phyloP scores from a whole-genome alignment of 1,140 invertebrate genomes.

The Akabosia matsudoensis region DNA sequence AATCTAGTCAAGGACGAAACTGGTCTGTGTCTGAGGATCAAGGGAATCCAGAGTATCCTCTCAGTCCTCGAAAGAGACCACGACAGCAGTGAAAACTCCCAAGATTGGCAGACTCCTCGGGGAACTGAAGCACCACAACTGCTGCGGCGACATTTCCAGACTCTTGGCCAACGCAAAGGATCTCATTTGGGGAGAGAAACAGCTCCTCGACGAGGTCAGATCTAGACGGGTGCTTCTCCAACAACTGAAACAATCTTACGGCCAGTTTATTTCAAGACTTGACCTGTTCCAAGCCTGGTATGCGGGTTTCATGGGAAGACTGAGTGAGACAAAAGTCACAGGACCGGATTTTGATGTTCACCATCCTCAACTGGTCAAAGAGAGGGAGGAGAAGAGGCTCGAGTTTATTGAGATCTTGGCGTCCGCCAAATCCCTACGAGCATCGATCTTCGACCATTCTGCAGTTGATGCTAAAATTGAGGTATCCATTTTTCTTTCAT shows the following conservation, averaged over 20 bases:
- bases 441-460: neutral
- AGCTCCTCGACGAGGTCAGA: neutral
- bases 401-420: conserved; percentile 12
- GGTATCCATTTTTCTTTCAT: too few relatives aligned
- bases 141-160: neutral
- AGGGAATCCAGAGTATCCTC: conserved; percentile 14
- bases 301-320: neutral
- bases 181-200: neutral
- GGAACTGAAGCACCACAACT: neutral
- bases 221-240: neutral
- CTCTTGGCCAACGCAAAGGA: neutral
- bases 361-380: neutral
- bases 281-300: neutral
- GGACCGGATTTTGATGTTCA: conserved; percentile 9
- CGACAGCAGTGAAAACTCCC: conserved; percentile 11
- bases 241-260: neutral
- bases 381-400: neutral
- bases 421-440: neutral
- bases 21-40: neutral
- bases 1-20: conserved; percentile 18
- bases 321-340: conserved; percentile 5
- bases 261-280: neutral
- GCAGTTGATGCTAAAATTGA: neutral
- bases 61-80: conserved; percentile 7
- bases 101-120: neutral